Evolutionary conservation across 1,140 invertebrate species (phyloP), one percentile per base, ranked within the genome.

Genomic region (Heliconius melpomene): DNA sequence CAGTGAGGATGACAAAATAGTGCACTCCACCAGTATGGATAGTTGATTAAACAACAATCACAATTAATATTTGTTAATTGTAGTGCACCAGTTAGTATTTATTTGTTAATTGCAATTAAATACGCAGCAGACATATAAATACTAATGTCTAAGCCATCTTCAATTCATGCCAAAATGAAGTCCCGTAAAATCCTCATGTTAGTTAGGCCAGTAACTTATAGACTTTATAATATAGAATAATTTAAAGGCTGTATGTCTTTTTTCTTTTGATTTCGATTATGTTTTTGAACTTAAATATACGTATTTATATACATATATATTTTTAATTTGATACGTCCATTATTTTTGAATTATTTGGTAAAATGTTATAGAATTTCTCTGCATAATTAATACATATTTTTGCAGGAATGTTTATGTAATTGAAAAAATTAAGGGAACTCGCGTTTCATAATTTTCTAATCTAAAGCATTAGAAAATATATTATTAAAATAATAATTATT

Each of bases 1-100:
- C 76, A 82, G 52, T 26, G 84, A 84, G 13, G 72, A 79, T 6
- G 78, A 83, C 6, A 80, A 79, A 40, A 72, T 16, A 0, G 52
- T 83, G 6, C 79, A 84, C 74, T 84, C 81, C 16, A 66, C 60
- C 11, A 66, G n/a, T 66, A 66, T 66, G 60, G 60, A 66, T 29
- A 66, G 60, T 66, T 66, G 60, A 32, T 29, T 29, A 29, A 29
- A 29, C 29, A 29, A 29, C 18, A 57, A 8, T 20, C 54, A 57
- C 20, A n/a, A n/a, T 57, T 23, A 52, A 7, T 52, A 52, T 20
- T 52, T 16, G 5, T 52, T 52, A 18, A 20, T 16, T 52, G 16
- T 52, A 52, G 6, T 7, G 54, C 6, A 57, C 20, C 7, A 57
- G 8, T 57, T n/a, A 7, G 2, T 5, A 57, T 23, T n/a, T 20